Base-by-base conservation (phyloP, 2,888 invertebrate species). In the Netelia inedita region DNA sequence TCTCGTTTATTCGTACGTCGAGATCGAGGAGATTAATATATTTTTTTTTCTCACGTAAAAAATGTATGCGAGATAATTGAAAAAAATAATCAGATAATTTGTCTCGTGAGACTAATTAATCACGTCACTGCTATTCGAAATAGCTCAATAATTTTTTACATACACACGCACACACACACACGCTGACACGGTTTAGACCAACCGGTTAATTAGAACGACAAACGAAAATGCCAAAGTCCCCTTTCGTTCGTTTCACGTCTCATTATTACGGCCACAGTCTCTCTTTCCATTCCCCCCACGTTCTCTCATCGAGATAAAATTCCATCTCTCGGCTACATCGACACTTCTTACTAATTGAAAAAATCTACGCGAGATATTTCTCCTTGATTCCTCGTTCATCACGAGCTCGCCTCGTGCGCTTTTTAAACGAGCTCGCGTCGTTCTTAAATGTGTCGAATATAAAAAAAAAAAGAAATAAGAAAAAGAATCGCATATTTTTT, bases 21-120 rank as follows among this genome's bases (percentile, higher is more conserved):
- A 50, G 16, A 43, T 5, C 10, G 23, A 1, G 16, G 5, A 16
- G 35, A 74, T 74, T 53, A 74, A 74, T 73, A 28, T 23, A 41
- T n/a, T 16, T 14, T 73, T 19, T 21, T 23, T 21, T 16, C 2
- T 63, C 9, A 23, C 2, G 23, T 59, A 72, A 43, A 57, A 72
- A 72, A 71, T 57, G 23, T 59, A 46, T n/a, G 2, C 35, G 68
- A 46, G 57, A 65, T 35, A 50, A 57, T 46, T 23, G 72, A n/a
- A 50, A 59, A 28, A 35, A 72, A 16, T 46, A 21, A 28, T 23
- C 53, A n/a, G 43, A 46, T 28, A 82, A 71, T 82, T 75, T 75
- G 61, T 63, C 74, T 65, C 66, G 11, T 2, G 65, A 68, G 69
- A 61, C 55, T 88, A 88, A 90, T 90, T 88, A 89, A 89, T 89